Base-by-base conservation (phyloP, 2,888 invertebrate genomes). In the Bursaphelenchus okinawaensis region DNA sequence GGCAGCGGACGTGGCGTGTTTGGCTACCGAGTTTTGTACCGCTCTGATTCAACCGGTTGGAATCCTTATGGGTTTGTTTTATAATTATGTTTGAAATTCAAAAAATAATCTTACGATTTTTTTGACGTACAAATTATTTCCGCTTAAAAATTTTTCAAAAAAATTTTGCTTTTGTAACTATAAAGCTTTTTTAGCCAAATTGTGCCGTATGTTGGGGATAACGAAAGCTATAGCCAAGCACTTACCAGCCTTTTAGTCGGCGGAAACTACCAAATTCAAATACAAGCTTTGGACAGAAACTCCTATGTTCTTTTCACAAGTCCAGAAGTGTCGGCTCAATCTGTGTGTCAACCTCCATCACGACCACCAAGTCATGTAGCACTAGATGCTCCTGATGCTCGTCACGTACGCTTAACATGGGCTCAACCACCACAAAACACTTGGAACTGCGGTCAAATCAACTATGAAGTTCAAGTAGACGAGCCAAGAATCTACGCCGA, bases 261-360 rank as follows among this genome's bases (percentile, higher is more conserved):
- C 23, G 64, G 71, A 52, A 71, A 70, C 16, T 82, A 81, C 56
- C 58, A 65, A 27, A 68, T 77, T 24, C 69, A 76, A 19, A 66
- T 79, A 9, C 71, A 73, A 57, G 81, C 81, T 28, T 63, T 82
- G 28, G 82, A 83, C 61, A 68, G 80, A 24, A 80, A 78, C 69
- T 80, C 80, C 22, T 78, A 79, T 63, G 79, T 80, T n/a, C 76
- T 82, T 67, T 82, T 76, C 68, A 78, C 77, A 8, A 78, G 76
- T 24, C 73, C 76, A 7, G 77, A 79, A 62, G 72, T 77, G 0
- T 68, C 65, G 9, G 79, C 81, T 12, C 67, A 68, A 51, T 75
- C 76, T 31, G 68, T 65, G 22, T 81, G 81, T 61, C 68, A 72
- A 74, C 77, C 76, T 16, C 82, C 82, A 16, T 69, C 76, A 0